phyloP scores from a whole-genome alignment of 2,888 invertebrate genomes.

The Acutogordius australiensis region DNA sequence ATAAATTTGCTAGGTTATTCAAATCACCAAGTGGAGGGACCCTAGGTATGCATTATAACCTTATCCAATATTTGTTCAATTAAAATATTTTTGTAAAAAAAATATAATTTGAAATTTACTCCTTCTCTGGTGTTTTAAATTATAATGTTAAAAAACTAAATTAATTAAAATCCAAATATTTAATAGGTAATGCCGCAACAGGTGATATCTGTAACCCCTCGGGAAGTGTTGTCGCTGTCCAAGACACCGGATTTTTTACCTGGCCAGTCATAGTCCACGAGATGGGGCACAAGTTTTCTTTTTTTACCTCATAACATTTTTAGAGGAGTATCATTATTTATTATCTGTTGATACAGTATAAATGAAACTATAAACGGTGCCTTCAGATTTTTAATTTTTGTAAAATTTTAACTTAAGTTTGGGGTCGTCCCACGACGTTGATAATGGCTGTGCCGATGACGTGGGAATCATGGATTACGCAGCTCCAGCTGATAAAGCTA shows the following conservation, averaged over 20 bases:
- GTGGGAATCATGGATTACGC: constrained; percentile 2
- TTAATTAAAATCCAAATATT: neutral
- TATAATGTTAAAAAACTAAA: neutral
- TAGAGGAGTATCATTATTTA: no score
- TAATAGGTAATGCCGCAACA: neutral
- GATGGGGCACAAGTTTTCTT: constrained; percentile 1
- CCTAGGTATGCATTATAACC: neutral
- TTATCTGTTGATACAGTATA: no score
- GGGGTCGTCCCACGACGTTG: neutral
- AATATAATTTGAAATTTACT: neutral
- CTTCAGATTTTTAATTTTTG: no score
- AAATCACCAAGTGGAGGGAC: neutral
- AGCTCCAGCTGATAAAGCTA: neutral
- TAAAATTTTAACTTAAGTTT: no score
- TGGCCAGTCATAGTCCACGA: neutral
- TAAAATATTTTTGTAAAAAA: neutral
- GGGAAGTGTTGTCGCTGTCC: neutral
- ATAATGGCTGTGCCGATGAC: neutral
- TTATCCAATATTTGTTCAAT: neutral
- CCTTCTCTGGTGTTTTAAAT: no score
- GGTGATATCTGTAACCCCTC: neutral
- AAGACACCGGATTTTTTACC: constrained; percentile 3
- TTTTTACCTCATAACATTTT: no score
- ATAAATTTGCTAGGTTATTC: neutral
- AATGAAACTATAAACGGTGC: no score